phyloP scores from a whole-genome alignment of 2,113 vertebrate species.

The Pagrus major region DNA sequence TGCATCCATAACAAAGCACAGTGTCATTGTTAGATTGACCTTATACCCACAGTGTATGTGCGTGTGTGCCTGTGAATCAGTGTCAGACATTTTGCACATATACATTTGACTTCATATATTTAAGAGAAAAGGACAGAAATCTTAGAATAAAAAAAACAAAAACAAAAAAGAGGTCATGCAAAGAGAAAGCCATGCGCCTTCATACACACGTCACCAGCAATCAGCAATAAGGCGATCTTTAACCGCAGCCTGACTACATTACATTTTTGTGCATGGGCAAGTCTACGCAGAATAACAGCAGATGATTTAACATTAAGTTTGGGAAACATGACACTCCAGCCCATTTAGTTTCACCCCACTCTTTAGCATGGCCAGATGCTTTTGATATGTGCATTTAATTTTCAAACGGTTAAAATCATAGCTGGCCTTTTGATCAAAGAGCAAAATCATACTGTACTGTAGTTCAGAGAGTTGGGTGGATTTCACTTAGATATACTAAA shows the following conservation, averaged over 20 bases:
- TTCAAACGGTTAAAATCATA: slow-evolving; percentile 65
- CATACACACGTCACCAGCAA: slow-evolving; percentile 62
- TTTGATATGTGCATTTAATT: slow-evolving; percentile 76
- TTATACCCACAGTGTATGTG: background rate
- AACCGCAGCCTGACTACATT: slow-evolving; percentile 70
- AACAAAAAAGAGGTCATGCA: slow-evolving; percentile 44
- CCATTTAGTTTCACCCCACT: slow-evolving; percentile 58
- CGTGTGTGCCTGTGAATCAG: background rate
- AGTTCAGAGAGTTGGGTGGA: slow-evolving; percentile 52
- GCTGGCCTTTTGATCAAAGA: slow-evolving; percentile 74
- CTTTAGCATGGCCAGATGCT: slow-evolving; percentile 71
- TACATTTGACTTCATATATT: slow-evolving; percentile 26
- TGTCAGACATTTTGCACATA: slow-evolving; percentile 13
- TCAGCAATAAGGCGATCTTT: slow-evolving; percentile 63
- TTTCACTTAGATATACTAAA: slow-evolving; percentile 45
- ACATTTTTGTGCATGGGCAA: slow-evolving; percentile 47
- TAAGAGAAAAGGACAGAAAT: slow-evolving; percentile 30
- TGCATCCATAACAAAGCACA: background rate
- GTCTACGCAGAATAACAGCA: slow-evolving; percentile 58
- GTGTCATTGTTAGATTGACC: background rate
- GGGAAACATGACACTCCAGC: slow-evolving; percentile 73
- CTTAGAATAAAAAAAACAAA: background rate
- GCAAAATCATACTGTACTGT: slow-evolving; percentile 55
- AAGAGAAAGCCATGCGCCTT: slow-evolving; percentile 47
- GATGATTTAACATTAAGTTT: slow-evolving; percentile 71